These are phyloP conservation scores for Zapus hudsonius DNA, from an alignment of 2,113 vertebrate genomes.

Conservation along the genomic window DNA sequence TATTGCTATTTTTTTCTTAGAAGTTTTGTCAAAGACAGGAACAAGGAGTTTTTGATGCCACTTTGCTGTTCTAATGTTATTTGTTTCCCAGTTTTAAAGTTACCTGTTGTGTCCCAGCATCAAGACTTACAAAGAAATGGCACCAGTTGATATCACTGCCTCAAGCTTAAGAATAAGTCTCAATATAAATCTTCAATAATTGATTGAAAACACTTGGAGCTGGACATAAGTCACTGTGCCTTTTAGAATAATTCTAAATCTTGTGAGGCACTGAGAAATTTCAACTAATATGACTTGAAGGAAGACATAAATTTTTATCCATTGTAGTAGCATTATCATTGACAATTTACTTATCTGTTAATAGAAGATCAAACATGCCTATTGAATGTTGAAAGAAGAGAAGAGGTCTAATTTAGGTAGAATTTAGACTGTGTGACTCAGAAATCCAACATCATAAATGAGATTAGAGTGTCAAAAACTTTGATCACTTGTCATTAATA, in stretches of 20 bases:
- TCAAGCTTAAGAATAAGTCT: too few relatives aligned
- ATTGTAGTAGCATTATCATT: neutral
- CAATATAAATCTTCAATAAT: neutral
- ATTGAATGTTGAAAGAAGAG: neutral
- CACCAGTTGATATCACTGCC: neutral
- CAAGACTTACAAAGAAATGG: neutral
- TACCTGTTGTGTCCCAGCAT: neutral
- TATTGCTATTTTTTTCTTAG: neutral
- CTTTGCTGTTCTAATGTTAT: neutral
- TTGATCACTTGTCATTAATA: neutral
- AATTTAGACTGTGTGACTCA: neutral
- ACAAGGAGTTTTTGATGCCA: neutral
- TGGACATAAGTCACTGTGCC: neutral
- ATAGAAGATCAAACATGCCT: neutral
- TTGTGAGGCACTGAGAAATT: neutral
- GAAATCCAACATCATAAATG: neutral
- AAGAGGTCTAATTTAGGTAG: neutral
- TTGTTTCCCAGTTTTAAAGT: neutral
- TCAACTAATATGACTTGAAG: conserved; percentile 15
- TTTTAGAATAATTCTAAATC: neutral
- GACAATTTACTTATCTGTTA: neutral
- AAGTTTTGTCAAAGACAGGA: neutral
- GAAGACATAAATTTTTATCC: neutral
- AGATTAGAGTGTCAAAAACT: neutral
- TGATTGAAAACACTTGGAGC: neutral